Evolutionary conservation across 1,140 invertebrate genomes (phyloP).

Genomic region (Aleiodes sp.): DNA sequence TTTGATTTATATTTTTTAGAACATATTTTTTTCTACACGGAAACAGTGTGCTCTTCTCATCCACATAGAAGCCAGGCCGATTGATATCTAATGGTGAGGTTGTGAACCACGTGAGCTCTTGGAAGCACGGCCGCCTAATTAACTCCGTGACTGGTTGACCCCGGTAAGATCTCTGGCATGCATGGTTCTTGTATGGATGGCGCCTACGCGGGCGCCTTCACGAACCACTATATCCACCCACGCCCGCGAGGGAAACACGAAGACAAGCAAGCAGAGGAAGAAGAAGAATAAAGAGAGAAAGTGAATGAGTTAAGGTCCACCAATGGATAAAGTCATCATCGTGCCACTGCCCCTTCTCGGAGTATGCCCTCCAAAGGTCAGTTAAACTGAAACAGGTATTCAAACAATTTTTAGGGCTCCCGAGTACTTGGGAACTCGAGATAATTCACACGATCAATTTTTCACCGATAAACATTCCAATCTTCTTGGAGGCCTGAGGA

Average conservation of each 20-base stretch:
- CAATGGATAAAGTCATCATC: conserved; percentile 56
- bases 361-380: conserved; percentile 27
- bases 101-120: conserved; percentile 49
- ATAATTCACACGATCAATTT: conserved; percentile 14
- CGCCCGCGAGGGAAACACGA: conserved; percentile 33
- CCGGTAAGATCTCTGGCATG: conserved; percentile 40
- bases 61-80: conserved; percentile 20
- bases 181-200: conserved; percentile 34
- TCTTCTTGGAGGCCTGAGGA: neutral
- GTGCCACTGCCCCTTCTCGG: conserved; percentile 38
- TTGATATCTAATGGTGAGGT: conserved; percentile 42
- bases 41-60: neutral
- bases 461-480: neutral
- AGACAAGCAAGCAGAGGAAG: neutral
- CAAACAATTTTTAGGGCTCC: conserved; percentile 12
- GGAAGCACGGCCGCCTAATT: conserved; percentile 61
- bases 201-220: conserved; percentile 43
- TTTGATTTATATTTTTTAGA: too few species aligned
- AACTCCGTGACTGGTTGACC: conserved; percentile 67
- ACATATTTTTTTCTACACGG: too few species aligned
- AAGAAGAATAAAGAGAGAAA: neutral
- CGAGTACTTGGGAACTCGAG: conserved; percentile 2
- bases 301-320: neutral
- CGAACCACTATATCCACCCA: conserved; percentile 23
- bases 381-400: conserved; percentile 18